These are phyloP conservation scores for Anas georgica DNA, from an alignment of 2,797 vertebrate species.

Conservation along the genomic window DNA sequence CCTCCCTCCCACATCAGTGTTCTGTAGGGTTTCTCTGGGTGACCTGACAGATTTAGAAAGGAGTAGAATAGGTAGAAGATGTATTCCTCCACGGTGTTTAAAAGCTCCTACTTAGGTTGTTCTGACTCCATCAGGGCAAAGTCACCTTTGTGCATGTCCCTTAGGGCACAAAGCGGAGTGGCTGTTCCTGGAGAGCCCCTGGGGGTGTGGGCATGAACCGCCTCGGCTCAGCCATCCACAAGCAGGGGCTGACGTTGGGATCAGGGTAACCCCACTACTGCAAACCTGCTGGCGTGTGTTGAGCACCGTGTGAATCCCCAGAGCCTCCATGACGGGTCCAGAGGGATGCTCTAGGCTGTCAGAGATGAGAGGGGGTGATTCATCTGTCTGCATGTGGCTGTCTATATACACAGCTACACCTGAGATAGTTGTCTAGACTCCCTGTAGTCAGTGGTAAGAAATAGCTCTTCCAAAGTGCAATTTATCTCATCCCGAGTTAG, in stretches of 20 bases:
- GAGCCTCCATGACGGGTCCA: fast-evolving
- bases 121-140: fast-evolving
- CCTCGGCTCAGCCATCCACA: neutral
- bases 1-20: too few species aligned
- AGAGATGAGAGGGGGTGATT: neutral
- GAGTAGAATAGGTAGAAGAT: neutral
- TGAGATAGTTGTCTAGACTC: neutral
- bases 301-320: too few species aligned
- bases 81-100: fast-evolving
- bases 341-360: fast-evolving
- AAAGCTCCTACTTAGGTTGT: neutral
- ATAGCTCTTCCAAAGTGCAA: neutral
- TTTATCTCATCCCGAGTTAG: neutral
- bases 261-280: fast-evolving
- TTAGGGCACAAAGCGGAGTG: neutral
- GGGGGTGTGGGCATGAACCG: too few species aligned
- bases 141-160: fast-evolving
- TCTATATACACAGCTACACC: neutral
- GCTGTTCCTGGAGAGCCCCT: neutral
- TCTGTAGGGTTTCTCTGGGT: neutral
- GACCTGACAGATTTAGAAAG: neutral
- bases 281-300: fast-evolving
- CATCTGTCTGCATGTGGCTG: neutral
- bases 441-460: neutral
- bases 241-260: fast-evolving